Evolutionary conservation across 2,113 vertebrate species (phyloP).

Genomic region (Anhinga rufa): DNA sequence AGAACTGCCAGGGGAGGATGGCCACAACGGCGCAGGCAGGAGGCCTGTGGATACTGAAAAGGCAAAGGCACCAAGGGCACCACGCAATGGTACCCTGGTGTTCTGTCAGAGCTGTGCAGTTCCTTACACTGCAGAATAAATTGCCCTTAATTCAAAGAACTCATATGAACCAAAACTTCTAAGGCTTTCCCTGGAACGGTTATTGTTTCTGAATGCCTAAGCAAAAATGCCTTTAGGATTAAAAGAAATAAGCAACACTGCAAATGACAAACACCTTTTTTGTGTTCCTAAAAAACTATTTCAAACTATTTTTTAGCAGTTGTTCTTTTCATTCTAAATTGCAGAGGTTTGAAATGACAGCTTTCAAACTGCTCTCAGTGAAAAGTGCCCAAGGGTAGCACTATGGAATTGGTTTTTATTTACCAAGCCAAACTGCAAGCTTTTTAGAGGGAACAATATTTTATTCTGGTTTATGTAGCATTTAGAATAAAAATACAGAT

Average conservation of each 20-base stretch:
- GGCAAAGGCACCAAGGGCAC: neutral
- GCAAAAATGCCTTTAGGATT: neutral
- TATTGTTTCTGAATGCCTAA: neutral
- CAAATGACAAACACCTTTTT: neutral
- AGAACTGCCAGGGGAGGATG: neutral
- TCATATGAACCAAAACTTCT: neutral
- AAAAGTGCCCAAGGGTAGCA: neutral
- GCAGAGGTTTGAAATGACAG: conserved; percentile 5
- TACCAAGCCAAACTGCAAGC: neutral
- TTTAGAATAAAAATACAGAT: neutral
- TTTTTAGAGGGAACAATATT: neutral
- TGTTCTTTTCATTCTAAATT: conserved; percentile 17
- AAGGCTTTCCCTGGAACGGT: neutral
- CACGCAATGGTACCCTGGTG: no score
- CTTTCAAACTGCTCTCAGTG: neutral
- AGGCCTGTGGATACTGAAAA: neutral
- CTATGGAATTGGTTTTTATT: neutral
- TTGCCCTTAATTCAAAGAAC: neutral
- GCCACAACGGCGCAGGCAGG: neutral
- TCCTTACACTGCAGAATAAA: neutral
- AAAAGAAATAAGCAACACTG: neutral
- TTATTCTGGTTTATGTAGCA: neutral
- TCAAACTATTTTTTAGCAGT: neutral
- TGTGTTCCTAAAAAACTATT: neutral
- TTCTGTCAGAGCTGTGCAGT: neutral